Evolutionary conservation across 2,113 vertebrate species (phyloP), one percentile per base, ranked within the genome.

Genomic region (Hyla sarda): DNA sequence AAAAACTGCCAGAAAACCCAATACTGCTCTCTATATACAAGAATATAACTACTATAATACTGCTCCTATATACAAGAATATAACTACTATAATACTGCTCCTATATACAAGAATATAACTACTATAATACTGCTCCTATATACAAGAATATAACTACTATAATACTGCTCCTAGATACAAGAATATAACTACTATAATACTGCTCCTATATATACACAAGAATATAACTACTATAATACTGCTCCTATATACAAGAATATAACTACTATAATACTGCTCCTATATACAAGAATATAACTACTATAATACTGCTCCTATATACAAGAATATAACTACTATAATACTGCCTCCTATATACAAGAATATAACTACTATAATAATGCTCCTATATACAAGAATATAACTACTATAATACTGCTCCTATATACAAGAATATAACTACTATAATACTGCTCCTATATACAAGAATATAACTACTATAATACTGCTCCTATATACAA

Each of bases 111-210:
- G 60, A 28, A 28, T 62, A 62, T 62, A 62, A 62, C 60, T 62
- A 62, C 60, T 62, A 62, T 62, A 62, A 62, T 62, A 62, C 25
- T 62, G 60, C n/a, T 10, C n/a, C 25, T 67, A 30, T 67, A 14
- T 67, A 67, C 25, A 32, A 67, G 62, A 67, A 67, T 67, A 67
- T 67, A 67, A 67, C 28, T 67, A 67, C 62, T 67, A 67, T 67
- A 67, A 67, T 30, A 67, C 62, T 67, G 62, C 28, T 16, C 62
- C 62, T 67, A 32, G 30, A 4, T 67, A 30, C 25, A 67, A 67
- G 62, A 67, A 67, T 30, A 67, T 67, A 67, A 67, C 25, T 30
- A 32, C 62, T 67, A 67, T 67, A 67, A 67, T 17, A 67, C 62
- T 67, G 25, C 62, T 17, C 58, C 58, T 62, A 62, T 62, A 11